phyloP scores from a whole-genome alignment of 2,888 invertebrate species.

The Dendrolimus pini region DNA sequence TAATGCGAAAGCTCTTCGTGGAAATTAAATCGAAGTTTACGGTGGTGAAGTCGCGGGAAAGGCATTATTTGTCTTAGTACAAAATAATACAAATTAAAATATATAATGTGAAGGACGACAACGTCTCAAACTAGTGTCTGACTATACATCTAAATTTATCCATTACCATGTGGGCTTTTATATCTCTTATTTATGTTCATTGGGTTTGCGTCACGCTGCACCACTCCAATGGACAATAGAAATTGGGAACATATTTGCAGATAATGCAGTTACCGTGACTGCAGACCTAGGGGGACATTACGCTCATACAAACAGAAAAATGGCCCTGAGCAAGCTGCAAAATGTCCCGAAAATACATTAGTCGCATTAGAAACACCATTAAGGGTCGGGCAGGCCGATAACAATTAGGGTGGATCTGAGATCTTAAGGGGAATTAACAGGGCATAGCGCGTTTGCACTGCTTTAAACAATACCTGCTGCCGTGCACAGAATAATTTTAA shows the following conservation, averaged over 20 bases:
- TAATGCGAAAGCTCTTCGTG: no score
- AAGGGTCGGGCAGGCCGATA: slow-evolving; percentile 65
- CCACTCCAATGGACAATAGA: slow-evolving; percentile 64
- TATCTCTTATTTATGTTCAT: slow-evolving; percentile 67
- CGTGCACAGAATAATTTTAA: slow-evolving; percentile 7
- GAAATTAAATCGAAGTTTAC: no score
- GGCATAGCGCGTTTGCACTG: slow-evolving; percentile 57
- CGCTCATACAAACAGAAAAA: slow-evolving; percentile 68
- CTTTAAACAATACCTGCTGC: slow-evolving; percentile 33
- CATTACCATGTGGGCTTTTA: slow-evolving; percentile 18
- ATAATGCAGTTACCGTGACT: slow-evolving; percentile 67
- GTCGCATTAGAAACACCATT: slow-evolving; percentile 73
- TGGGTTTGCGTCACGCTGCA: slow-evolving; percentile 47
- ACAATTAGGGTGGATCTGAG: slow-evolving; percentile 71
- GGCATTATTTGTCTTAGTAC: no score
- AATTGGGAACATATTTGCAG: slow-evolving; percentile 74
- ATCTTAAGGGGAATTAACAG: slow-evolving; percentile 70
- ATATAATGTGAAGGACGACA: no score
- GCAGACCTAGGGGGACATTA: slow-evolving; percentile 52
- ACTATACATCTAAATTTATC: no score
- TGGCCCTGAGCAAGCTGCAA: slow-evolving; percentile 72
- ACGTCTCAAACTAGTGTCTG: no score
- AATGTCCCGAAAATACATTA: slow-evolving; percentile 76
- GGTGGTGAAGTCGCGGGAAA: no score
- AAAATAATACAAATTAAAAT: no score